phyloP scores from a whole-genome alignment of 2,888 invertebrate species.

The Drosophila leonis region DNA sequence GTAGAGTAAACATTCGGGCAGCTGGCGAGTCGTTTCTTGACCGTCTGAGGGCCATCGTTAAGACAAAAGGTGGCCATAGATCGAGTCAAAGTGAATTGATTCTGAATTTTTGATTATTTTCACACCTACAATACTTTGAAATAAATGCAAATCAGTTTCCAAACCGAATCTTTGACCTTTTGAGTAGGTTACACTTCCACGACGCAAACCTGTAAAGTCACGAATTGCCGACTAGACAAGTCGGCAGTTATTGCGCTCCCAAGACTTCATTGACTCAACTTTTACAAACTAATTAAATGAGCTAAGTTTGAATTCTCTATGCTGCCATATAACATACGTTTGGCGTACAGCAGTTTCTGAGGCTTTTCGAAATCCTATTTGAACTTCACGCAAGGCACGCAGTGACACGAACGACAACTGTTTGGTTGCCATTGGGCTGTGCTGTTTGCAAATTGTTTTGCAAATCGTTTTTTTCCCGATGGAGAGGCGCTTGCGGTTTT shows the following conservation, averaged over 20 bases:
- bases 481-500: neutral
- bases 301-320: neutral
- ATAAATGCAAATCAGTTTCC: too few relatives aligned
- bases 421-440: neutral
- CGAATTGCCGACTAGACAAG: neutral
- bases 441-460: slow-evolving; percentile 24
- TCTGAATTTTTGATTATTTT: too few relatives aligned
- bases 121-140: too few relatives aligned
- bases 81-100: too few relatives aligned
- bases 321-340: neutral
- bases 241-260: neutral
- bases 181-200: too few relatives aligned
- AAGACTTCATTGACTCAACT: neutral
- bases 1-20: too few relatives aligned
- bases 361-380: neutral
- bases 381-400: slow-evolving; percentile 36
- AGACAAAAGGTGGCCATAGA: too few relatives aligned
- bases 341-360: neutral
- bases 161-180: too few relatives aligned
- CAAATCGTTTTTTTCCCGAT: slow-evolving; percentile 9
- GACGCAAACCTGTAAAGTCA: neutral
- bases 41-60: too few relatives aligned
- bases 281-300: neutral
- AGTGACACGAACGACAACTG: slow-evolving; percentile 57
- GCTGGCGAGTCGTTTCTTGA: too few relatives aligned